Conservation (phyloP, 2,113 vertebrate species). For the Ursus arctos region DNA sequence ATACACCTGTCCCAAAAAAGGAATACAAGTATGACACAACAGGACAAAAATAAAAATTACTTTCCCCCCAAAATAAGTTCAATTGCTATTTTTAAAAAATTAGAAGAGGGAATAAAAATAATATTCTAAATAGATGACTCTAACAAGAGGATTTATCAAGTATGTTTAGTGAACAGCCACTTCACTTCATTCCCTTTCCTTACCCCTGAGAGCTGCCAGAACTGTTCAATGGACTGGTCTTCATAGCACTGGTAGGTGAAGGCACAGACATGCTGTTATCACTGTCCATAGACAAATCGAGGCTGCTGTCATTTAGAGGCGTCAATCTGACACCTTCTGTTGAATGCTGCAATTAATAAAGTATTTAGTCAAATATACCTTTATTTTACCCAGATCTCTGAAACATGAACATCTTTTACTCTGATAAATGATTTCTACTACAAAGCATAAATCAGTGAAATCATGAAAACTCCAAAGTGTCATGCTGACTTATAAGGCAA, state of each 20-base stretch:
- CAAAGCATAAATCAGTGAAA: not conserved
- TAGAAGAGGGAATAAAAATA: not conserved
- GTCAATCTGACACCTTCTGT: constrained; percentile 90
- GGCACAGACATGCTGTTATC: constrained; percentile 97
- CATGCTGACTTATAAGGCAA: not conserved
- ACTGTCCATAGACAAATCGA: constrained; percentile 95
- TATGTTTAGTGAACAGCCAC: fast-evolving
- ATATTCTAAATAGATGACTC: not conserved
- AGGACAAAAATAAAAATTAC: not conserved
- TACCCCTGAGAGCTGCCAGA: constrained; percentile 93
- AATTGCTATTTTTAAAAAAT: not conserved
- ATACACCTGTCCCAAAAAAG: not conserved
- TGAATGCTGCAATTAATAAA: constrained; percentile 90
- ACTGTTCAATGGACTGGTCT: constrained; percentile 90
- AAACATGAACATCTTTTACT: constrained; percentile 1
- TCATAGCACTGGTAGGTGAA: constrained; percentile 92
- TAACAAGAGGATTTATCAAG: not conserved
- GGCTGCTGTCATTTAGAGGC: constrained; percentile 92
- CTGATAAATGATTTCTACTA: not conserved
- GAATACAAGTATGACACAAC: not conserved
- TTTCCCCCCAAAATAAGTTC: not conserved
- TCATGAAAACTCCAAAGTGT: not conserved
- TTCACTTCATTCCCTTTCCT: not conserved
- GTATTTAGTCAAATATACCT: constrained; percentile 13
- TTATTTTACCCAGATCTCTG: not conserved